phyloP scores from a whole-genome alignment of 53 echinoderm and acorn worm genomes.

The Luidia sarsii region DNA sequence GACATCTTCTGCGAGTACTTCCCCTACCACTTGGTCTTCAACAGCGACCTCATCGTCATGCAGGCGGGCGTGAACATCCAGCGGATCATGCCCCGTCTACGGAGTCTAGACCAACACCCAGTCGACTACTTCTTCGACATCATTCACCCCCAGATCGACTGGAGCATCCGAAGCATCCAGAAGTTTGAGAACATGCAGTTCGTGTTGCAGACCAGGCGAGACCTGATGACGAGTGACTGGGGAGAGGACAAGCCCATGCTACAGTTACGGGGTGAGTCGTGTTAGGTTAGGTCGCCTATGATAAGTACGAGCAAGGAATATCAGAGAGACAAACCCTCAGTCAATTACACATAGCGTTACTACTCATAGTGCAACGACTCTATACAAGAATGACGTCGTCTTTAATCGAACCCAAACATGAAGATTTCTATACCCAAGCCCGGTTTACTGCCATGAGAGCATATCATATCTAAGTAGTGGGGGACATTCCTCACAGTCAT shows the following conservation, averaged over 20 bases:
- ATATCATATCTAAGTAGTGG: too few relatives aligned
- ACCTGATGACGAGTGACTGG: slow-evolving; percentile 77
- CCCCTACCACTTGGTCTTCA: slow-evolving; percentile 94
- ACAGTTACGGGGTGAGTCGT: slow-evolving; percentile 83
- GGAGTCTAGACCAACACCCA: slow-evolving; percentile 72
- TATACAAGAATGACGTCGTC: too few relatives aligned
- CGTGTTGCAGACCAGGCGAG: slow-evolving; percentile 87
- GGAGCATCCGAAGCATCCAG: slow-evolving; percentile 81
- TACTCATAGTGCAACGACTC: too few relatives aligned
- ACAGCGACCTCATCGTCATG: slow-evolving; percentile 71
- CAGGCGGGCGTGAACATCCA: slow-evolving; percentile 95
- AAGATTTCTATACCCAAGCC: too few relatives aligned
- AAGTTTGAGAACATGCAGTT: slow-evolving; percentile 99
- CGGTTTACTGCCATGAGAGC: too few relatives aligned
- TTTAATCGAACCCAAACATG: too few relatives aligned
- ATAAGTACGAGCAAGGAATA: too few relatives aligned
- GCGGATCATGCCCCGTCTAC: slow-evolving; percentile 77
- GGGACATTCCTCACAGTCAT: too few relatives aligned
- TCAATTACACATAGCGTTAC: too few relatives aligned
- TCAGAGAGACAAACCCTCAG: too few relatives aligned
- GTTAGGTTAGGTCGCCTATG: too few relatives aligned
- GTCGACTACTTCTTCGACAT: slow-evolving; percentile 79
- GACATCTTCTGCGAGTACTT: slow-evolving; percentile 94
- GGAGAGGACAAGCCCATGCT: slow-evolving; percentile 85
- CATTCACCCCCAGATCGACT: slow-evolving; percentile 95